Percentiles rank a stretch among this genome's conserved stretches.
These are phyloP conservation scores for Habrosyne pyritoides DNA, from an alignment of 2,888 invertebrate species.

Conservation along the genomic window DNA sequence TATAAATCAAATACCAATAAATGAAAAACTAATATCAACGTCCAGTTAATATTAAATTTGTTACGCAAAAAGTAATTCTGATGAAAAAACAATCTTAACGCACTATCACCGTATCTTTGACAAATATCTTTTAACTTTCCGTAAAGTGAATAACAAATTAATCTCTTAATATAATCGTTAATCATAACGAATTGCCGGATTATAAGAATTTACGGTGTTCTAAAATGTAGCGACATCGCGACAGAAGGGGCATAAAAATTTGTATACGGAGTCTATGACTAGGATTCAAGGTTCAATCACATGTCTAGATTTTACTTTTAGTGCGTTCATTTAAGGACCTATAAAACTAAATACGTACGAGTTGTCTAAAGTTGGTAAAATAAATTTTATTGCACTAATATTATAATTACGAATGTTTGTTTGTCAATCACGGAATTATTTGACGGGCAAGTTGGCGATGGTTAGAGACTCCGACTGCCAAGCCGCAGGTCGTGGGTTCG, in stretches of 20 bases:
- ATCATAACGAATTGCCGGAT: constrained; percentile 26
- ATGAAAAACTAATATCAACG: no score
- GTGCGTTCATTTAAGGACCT: background rate
- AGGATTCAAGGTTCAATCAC: background rate
- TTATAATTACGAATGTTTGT: no score
- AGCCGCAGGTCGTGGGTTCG: no score
- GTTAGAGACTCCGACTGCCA: no score
- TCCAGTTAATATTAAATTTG: no score
- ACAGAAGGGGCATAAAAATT: background rate
- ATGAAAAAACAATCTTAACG: background rate
- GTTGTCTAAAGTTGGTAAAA: no score
- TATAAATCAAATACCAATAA: no score
- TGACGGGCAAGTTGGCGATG: no score
- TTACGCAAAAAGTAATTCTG: background rate
- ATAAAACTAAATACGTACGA: background rate
- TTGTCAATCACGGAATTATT: no score
- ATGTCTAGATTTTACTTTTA: background rate
- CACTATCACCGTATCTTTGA: background rate
- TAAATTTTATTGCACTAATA: no score
- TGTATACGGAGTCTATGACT: background rate
- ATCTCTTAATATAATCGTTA: constrained; percentile 27
- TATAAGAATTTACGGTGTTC: constrained; percentile 27
- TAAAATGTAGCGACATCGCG: constrained; percentile 18
- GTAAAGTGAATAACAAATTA: constrained; percentile 20
- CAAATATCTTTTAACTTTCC: constrained; percentile 1